Conservation (phyloP, 2,113 vertebrate species). For the Oreochromis tanganicae region DNA sequence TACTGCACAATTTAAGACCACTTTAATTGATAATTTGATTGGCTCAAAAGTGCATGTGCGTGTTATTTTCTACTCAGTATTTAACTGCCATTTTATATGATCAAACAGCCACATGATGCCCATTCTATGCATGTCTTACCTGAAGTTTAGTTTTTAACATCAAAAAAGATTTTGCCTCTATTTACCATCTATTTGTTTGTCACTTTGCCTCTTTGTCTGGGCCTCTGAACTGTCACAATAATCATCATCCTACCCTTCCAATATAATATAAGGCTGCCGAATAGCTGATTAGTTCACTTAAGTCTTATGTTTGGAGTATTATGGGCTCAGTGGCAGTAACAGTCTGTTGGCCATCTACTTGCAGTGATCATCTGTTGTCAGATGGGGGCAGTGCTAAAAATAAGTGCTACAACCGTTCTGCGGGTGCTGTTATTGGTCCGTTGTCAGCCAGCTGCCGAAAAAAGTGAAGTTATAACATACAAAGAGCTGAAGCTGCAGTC, state of each 20-base stretch:
- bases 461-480: background rate
- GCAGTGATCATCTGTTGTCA: background rate
- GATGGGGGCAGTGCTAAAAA: background rate
- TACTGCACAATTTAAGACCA: background rate
- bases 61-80: background rate
- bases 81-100: background rate
- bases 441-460: accelerated
- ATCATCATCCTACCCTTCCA: background rate
- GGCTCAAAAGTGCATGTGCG: background rate
- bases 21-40: background rate
- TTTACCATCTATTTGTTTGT: background rate
- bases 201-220: background rate
- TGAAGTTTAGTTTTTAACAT: background rate
- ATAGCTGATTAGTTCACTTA: background rate
- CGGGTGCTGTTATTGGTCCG: background rate
- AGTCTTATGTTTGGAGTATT: background rate
- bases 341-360: background rate
- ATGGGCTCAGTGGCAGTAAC: background rate
- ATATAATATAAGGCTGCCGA: background rate
- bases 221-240: background rate
- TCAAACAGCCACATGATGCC: background rate
- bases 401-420: background rate
- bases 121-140: background rate
- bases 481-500: background rate
- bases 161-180: background rate